Evolutionary conservation across 2,888 invertebrate genomes (phyloP).

Genomic region (Carcina quercana): DNA sequence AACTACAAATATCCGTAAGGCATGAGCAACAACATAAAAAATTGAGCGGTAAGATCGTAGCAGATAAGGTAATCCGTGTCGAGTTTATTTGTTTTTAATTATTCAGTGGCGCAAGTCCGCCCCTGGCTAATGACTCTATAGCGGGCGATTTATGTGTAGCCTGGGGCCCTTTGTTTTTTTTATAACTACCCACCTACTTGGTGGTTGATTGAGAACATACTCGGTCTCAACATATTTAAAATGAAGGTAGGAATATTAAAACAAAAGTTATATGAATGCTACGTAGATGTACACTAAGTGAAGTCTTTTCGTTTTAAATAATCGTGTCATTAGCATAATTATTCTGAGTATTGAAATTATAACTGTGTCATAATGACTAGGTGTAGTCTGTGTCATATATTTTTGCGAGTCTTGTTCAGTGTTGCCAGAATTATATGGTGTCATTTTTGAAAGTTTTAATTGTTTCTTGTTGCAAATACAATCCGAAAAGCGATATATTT

Average conservation of each 20-base stretch:
- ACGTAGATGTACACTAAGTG: too few species aligned
- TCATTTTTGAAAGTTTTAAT: too few species aligned
- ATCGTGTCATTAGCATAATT: too few species aligned
- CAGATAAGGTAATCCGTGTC: constrained; percentile 68
- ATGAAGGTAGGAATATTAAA: constrained; percentile 44
- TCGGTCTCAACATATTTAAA: neutral
- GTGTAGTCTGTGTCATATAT: too few species aligned
- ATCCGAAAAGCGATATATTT: too few species aligned
- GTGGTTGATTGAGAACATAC: constrained; percentile 38
- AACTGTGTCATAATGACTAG: too few species aligned
- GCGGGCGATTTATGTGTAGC: constrained; percentile 57
- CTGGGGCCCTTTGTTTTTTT: constrained; percentile 52
- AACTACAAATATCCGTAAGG: constrained; percentile 30
- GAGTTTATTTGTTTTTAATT: constrained; percentile 72
- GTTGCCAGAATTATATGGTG: too few species aligned
- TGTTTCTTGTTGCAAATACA: too few species aligned
- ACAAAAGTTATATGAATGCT: too few species aligned
- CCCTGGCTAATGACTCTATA: constrained; percentile 70
- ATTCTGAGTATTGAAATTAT: too few species aligned
- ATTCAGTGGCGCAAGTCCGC: constrained; percentile 60
- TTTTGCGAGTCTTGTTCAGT: too few species aligned
- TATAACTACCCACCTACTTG: constrained; percentile 36
- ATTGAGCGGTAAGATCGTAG: constrained; percentile 50
- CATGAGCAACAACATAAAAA: constrained; percentile 51
- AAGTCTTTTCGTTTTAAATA: too few species aligned